Evolutionary conservation across 1,140 invertebrate genomes (phyloP).

Genomic region (Drosophila pseudoananassae): DNA sequence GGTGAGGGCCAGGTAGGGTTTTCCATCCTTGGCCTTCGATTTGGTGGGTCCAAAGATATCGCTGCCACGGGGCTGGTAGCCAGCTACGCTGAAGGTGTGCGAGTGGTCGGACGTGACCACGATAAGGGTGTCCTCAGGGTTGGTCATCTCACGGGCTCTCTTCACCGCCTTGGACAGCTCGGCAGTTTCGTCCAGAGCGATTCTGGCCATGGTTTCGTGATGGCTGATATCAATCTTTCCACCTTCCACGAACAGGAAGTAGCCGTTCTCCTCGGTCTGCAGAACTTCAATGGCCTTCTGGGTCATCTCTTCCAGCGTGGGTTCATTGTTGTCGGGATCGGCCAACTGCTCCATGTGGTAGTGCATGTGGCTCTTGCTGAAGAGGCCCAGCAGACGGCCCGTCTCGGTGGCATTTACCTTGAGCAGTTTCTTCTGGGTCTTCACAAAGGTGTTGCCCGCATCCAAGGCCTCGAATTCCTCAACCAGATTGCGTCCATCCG

Average conservation of each 20-base stretch:
- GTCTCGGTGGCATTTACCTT: constrained; percentile 75
- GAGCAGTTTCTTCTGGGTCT: constrained; percentile 86
- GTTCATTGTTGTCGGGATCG: constrained; percentile 85
- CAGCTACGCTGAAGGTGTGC: constrained; percentile 87
- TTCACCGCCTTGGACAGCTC: constrained; percentile 87
- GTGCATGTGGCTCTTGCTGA: constrained; percentile 85
- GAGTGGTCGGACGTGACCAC: constrained; percentile 90
- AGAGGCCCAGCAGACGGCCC: constrained; percentile 85
- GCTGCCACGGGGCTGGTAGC: constrained; percentile 86
- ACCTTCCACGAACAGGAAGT: constrained; percentile 86
- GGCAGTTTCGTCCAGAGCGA: constrained; percentile 88
- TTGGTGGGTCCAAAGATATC: constrained; percentile 84
- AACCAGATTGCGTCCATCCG: constrained; percentile 89
- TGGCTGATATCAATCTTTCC: constrained; percentile 93
- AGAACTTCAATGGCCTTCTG: constrained; percentile 91
- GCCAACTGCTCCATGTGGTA: constrained; percentile 86
- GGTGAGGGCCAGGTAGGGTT: constrained; percentile 88
- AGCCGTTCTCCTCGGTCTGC: constrained; percentile 90
- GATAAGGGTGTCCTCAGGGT: constrained; percentile 87
- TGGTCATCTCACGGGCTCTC: constrained; percentile 85
- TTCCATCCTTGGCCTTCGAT: constrained; percentile 78
- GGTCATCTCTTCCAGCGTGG: constrained; percentile 92
- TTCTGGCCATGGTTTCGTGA: constrained; percentile 88
- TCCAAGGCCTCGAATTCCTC: constrained; percentile 86
- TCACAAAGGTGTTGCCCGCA: constrained; percentile 86